Percentiles rank a stretch among this genome's conserved stretches.
Evolutionary conservation across 2,113 vertebrate genomes (phyloP).

Genomic region (Neotoma lepida): DNA sequence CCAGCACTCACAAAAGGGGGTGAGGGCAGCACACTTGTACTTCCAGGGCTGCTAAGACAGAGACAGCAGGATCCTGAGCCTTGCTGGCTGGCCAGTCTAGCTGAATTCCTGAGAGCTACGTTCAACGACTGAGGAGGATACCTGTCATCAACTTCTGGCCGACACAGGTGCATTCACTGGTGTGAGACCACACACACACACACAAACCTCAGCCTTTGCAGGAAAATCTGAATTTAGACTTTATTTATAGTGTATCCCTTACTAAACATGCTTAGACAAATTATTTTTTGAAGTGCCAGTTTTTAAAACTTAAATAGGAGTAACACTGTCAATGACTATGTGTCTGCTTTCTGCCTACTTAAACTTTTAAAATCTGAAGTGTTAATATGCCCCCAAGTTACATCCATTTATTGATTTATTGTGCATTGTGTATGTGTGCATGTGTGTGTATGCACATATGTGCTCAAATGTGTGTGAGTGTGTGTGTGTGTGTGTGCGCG

Average conservation of each 20-base stretch:
- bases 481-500: no score
- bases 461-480: background rate
- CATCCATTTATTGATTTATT: background rate
- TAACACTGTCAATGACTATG: background rate
- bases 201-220: background rate
- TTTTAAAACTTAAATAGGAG: slow-evolving; percentile 65
- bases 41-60: background rate
- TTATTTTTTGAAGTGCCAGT: slow-evolving; percentile 37
- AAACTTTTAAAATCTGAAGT: slow-evolving; percentile 44
- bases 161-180: no score
- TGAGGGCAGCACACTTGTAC: no score
- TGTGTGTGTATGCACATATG: background rate
- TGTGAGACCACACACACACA: background rate
- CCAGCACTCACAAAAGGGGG: background rate
- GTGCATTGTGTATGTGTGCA: background rate
- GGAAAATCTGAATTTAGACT: background rate
- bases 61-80: background rate
- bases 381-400: background rate
- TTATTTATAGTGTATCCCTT: slow-evolving; percentile 43
- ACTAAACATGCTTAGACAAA: slow-evolving; percentile 4
- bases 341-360: background rate
- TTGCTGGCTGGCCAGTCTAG: background rate
- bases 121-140: background rate
- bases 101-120: background rate
- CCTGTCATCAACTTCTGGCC: background rate